phyloP scores from a whole-genome alignment of 2,888 invertebrate species.

The Pristionchus arcanus region DNA sequence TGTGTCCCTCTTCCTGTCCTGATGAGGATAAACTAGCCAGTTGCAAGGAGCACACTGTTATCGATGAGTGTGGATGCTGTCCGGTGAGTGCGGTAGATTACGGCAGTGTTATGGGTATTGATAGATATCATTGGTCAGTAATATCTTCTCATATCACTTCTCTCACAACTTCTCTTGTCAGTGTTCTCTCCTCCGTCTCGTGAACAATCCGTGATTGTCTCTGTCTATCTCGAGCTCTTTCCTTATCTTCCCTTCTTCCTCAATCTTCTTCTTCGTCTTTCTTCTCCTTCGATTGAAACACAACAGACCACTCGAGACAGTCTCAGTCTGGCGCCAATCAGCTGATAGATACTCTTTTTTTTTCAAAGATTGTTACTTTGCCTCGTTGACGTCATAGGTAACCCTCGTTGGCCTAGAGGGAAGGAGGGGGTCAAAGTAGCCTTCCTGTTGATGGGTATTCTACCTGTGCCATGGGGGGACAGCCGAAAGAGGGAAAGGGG shows the following conservation, averaged over 20 bases:
- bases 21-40: background rate
- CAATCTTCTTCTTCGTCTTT: background rate
- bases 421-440: background rate
- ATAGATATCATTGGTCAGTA: background rate
- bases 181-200: background rate
- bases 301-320: constrained; percentile 37
- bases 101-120: background rate
- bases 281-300: constrained; percentile 12
- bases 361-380: background rate
- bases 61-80: constrained; percentile 68
- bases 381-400: background rate
- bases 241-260: constrained; percentile 29
- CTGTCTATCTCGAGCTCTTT: background rate
- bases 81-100: constrained; percentile 59
- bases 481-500: constrained; percentile 12
- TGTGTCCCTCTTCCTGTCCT: constrained; percentile 22
- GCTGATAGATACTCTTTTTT: background rate
- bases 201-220: constrained; percentile 10
- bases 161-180: no score
- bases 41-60: constrained; percentile 55
- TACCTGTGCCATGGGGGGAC: background rate
- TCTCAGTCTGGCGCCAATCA: constrained; percentile 31
- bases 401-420: background rate
- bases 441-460: constrained; percentile 1
- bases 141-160: background rate